Conservation (phyloP, 2,113 vertebrate genomes). For the Scalopus aquaticus region DNA sequence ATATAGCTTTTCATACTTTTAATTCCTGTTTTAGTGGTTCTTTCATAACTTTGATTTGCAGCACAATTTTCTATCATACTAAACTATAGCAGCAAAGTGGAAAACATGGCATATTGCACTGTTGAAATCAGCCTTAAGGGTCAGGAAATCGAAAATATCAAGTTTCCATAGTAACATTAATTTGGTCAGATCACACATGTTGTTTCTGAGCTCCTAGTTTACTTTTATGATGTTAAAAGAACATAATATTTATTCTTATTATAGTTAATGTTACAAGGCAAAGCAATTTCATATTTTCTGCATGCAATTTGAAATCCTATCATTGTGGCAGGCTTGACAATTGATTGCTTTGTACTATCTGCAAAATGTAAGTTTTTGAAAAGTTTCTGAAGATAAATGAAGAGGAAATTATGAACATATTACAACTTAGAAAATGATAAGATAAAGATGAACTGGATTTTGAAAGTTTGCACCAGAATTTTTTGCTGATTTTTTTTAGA, state of each 20-base stretch:
- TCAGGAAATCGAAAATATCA: conserved; percentile 73
- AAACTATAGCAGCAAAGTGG: conserved; percentile 55
- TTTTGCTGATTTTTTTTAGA: conserved; percentile 1
- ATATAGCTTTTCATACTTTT: conserved; percentile 47
- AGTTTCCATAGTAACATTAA: conserved; percentile 73
- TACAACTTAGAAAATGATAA: conserved; percentile 24
- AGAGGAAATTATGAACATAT: conserved; percentile 32
- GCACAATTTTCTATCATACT: conserved; percentile 18
- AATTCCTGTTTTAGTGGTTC: conserved; percentile 42
- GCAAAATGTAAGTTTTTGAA: conserved; percentile 28
- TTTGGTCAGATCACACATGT: conserved; percentile 70
- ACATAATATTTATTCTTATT: conserved; percentile 71
- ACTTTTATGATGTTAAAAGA: conserved; percentile 59
- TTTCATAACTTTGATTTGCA: conserved; percentile 56
- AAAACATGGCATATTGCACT: conserved; percentile 42
- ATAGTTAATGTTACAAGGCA: conserved; percentile 58
- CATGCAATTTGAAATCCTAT: conserved; percentile 38
- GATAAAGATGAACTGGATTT: conserved; percentile 47
- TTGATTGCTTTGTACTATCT: conserved; percentile 28
- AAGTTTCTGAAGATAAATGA: conserved; percentile 46
- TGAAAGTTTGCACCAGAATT: conserved; percentile 16
- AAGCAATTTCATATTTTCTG: conserved; percentile 63
- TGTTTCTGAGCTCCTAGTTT: conserved; percentile 71
- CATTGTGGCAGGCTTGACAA: conserved; percentile 49
- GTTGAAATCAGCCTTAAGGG: conserved; percentile 64